These are phyloP conservation scores for Brachionus paranguensis DNA, from an alignment of 1,140 invertebrate species.

Conservation along the genomic window DNA sequence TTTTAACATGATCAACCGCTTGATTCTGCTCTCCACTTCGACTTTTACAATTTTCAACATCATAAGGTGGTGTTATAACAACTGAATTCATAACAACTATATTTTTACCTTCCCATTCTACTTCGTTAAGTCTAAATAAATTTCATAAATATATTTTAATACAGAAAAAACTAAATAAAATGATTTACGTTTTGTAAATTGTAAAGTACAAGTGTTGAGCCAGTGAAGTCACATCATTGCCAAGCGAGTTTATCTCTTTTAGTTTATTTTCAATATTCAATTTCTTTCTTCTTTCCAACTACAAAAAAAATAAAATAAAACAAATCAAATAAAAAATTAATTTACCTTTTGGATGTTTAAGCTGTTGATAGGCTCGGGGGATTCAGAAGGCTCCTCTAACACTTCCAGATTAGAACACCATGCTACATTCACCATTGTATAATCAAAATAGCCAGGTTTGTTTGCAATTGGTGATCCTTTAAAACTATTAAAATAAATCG, in stretches of 20 bases:
- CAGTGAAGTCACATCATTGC: background rate
- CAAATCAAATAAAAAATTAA: background rate
- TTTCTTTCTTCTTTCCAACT: slow-evolving; percentile 31
- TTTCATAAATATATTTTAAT: background rate
- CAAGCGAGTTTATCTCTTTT: slow-evolving; percentile 38
- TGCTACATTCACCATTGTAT: slow-evolving; percentile 18
- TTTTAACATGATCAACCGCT: slow-evolving; percentile 38
- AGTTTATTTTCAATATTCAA: slow-evolving; percentile 31
- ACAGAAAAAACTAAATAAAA: background rate
- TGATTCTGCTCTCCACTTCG: background rate
- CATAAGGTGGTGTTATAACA: slow-evolving; percentile 19
- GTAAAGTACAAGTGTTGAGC: slow-evolving; percentile 39
- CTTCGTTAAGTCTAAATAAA: slow-evolving; percentile 21
- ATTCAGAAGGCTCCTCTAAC: slow-evolving; percentile 12
- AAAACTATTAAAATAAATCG: too few species aligned
- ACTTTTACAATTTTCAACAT: slow-evolving; percentile 6
- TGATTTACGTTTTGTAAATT: slow-evolving; percentile 8
- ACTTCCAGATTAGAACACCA: slow-evolving; percentile 36
- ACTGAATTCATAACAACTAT: slow-evolving; percentile 40
- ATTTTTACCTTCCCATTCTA: slow-evolving; percentile 34
- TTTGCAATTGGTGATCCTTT: background rate
- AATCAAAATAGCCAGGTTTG: slow-evolving; percentile 35
- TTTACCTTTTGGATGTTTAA: slow-evolving; percentile 29
- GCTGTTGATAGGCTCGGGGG: background rate
- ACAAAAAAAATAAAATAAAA: background rate